Evolutionary conservation across 2,888 invertebrate species (phyloP), one percentile per base, ranked within the genome.

Genomic region (Mythimna pallens): DNA sequence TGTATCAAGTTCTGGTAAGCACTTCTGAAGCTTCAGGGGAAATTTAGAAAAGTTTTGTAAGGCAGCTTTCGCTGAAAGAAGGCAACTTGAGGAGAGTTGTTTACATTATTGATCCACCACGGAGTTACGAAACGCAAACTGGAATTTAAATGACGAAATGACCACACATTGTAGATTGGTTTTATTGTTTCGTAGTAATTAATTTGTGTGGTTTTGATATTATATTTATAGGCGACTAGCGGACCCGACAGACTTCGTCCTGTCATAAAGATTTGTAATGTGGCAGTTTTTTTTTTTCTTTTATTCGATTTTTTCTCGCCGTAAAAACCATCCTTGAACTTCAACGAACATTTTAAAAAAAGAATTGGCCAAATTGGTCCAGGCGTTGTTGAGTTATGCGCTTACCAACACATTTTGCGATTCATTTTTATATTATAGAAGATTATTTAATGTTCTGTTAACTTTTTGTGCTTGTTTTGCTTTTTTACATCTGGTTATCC

Each of bases 61-160:
- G 40, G 34, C 40, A 52, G 22, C n/a, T 40, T 80, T 65, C 25
- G 14, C 55, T 50, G 43, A 61, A 81, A 65, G 63, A 62, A 75
- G 14, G 30, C 17, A 64, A 66, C 55, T 67, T 62, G 61, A 65
- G 30, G 6, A 0, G 30, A 43, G 36, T 78, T 80, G 62, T 78
- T 80, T 57, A 65, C 65, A 36, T 47, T 80, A 74, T 78, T 50
- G 75, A 80, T 80, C 68, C 54, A 10, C 0, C 30, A 52, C 25
- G 12, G 50, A 43, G 40, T 59, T 36, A 59, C 6, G 22, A 70
- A 59, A 64, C 20, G 22, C 43, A 30, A 70, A 25, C 62, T 50
- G 14, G 30, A 5, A 50, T 22, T 74, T 12, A 36, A 36, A 54
- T 14, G 12, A 76, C 52, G 17, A 36, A 36, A 54, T 14, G 9